Evolutionary conservation across 2,113 vertebrate genomes (phyloP).

Genomic region (Struthidea cinerea): DNA sequence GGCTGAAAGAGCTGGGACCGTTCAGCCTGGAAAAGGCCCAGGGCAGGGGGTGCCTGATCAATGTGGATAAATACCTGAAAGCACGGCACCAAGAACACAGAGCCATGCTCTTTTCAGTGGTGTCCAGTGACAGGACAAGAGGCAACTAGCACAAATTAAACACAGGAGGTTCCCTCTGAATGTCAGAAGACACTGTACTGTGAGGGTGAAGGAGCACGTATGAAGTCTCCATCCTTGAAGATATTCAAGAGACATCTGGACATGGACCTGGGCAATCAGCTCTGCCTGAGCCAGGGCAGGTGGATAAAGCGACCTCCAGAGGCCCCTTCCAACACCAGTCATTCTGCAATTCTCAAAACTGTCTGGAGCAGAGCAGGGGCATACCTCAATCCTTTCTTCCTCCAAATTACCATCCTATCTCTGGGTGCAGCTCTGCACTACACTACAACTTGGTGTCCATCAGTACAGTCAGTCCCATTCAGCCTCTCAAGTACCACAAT

Average conservation of each 20-base stretch:
- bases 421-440: neutral
- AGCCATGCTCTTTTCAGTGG: neutral
- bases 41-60: neutral
- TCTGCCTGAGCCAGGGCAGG: neutral
- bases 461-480: neutral
- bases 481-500: neutral
- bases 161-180: neutral
- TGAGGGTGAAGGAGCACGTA: neutral
- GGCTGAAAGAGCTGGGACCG: neutral
- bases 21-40: neutral
- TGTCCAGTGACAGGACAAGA: neutral
- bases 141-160: neutral
- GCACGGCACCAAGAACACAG: neutral
- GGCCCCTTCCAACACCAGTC: neutral
- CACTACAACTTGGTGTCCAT: accelerated
- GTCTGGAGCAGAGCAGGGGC: neutral
- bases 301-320: neutral
- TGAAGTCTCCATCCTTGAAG: neutral
- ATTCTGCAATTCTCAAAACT: neutral
- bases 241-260: neutral
- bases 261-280: too few relatives aligned
- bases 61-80: neutral
- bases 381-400: neutral
- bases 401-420: neutral
- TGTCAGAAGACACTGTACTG: neutral